A percentile compares a stretch with the other conserved stretches of the same genome.
These are phyloP conservation scores for Andrena haemorrhoa DNA, from an alignment of 2,888 invertebrate genomes.

Conservation along the genomic window DNA sequence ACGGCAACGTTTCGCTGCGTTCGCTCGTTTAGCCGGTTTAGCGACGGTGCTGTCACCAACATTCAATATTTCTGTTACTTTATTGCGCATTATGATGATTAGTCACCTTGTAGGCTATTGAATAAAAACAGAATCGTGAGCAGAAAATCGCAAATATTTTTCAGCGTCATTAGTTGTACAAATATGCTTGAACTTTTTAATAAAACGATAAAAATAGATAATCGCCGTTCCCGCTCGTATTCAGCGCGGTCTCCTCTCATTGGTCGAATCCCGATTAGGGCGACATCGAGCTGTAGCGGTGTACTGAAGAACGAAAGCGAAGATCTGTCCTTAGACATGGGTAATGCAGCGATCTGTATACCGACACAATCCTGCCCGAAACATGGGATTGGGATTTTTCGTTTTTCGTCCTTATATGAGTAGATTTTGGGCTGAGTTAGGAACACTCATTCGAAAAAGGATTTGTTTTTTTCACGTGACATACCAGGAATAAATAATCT, in stretches of 20 bases:
- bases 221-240: neutral
- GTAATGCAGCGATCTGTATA: no score
- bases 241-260: neutral
- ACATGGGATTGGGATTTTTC: no score
- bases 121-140: neutral
- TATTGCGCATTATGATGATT: neutral
- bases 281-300: neutral
- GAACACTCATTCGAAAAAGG: no score
- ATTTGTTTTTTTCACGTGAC: no score
- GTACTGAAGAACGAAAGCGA: neutral
- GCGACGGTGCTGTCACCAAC: slow-evolving; percentile 24
- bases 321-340: neutral
- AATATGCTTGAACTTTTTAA: neutral
- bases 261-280: neutral
- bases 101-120: no score
- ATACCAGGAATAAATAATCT: no score
- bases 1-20: neutral
- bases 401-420: no score
- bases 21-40: neutral
- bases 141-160: neutral
- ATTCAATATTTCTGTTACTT: neutral
- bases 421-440: no score
- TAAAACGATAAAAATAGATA: neutral
- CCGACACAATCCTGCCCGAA: no score
- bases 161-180: neutral